These are phyloP conservation scores for Beris morrisii DNA, from an alignment of 2,888 invertebrate species.

Conservation along the genomic window DNA sequence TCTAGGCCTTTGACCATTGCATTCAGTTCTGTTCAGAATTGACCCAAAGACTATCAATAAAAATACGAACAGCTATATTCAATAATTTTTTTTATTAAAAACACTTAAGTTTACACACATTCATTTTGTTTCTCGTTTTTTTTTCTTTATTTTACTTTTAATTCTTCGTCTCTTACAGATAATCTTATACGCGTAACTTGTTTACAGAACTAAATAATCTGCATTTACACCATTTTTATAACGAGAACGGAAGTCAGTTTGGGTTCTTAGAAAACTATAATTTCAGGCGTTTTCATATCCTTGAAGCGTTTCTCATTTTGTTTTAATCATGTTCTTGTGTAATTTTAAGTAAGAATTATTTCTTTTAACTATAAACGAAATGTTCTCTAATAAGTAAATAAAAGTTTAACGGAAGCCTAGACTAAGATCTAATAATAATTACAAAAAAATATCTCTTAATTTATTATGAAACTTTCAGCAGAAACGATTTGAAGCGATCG, in stretches of 20 bases:
- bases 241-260: background rate
- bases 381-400: conserved; percentile 4
- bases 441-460: background rate
- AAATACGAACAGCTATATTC: background rate
- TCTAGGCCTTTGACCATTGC: too few relatives aligned
- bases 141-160: conserved; percentile 5
- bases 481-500: background rate
- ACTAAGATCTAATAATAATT: conserved; percentile 12
- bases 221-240: background rate
- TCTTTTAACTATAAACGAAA: background rate
- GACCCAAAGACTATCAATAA: too few relatives aligned
- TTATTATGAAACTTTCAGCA: too few relatives aligned
- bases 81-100: conserved; percentile 31
- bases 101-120: conserved; percentile 27
- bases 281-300: too few relatives aligned
- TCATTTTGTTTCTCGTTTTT: conserved; percentile 2
- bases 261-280: too few relatives aligned
- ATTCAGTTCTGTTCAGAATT: too few relatives aligned
- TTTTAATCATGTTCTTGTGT: too few relatives aligned
- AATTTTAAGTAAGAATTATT: too few relatives aligned
- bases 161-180: background rate
- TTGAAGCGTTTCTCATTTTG: too few relatives aligned
- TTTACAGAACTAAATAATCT: conserved; percentile 9
- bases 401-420: conserved; percentile 16
- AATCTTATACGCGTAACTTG: background rate